A percentile compares a stretch with the other conserved stretches of the same genome.
phyloP scores from a whole-genome alignment of 2,113 vertebrate species.

The Bos taurus region DNA sequence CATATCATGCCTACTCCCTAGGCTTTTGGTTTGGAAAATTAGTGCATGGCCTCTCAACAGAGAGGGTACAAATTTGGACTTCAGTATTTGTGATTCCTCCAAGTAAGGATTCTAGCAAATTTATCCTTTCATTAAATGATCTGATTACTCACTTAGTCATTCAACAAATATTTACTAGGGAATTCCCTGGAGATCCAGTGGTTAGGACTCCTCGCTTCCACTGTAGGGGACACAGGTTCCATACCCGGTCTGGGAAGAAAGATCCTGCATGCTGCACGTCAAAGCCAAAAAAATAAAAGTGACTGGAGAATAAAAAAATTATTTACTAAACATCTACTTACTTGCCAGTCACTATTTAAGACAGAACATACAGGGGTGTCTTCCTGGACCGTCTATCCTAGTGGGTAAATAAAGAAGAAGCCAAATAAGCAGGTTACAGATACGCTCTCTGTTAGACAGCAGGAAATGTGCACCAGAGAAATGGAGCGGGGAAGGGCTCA shows the following conservation, averaged over 20 bases:
- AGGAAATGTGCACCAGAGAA: background rate
- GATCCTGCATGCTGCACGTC: background rate
- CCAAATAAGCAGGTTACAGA: background rate
- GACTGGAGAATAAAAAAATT: background rate
- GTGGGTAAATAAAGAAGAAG: background rate
- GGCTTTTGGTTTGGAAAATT: background rate
- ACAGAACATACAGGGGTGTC: background rate
- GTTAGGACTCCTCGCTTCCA: background rate
- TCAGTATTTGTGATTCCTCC: background rate
- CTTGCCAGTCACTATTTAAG: background rate
- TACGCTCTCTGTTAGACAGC: background rate
- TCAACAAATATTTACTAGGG: background rate
- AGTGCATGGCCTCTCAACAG: background rate
- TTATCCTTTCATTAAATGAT: background rate
- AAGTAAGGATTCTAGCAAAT: background rate
- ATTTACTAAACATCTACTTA: background rate
- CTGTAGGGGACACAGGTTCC: background rate
- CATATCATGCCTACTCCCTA: background rate
- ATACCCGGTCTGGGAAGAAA: background rate
- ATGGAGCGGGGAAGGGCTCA: background rate
- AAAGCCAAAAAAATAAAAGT: background rate
- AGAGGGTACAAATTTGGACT: background rate
- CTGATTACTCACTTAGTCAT: background rate
- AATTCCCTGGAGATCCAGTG: background rate
- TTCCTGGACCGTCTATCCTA: background rate